These are phyloP conservation scores for Periparus ater DNA, from an alignment of 2,797 vertebrate genomes.

Conservation along the genomic window DNA sequence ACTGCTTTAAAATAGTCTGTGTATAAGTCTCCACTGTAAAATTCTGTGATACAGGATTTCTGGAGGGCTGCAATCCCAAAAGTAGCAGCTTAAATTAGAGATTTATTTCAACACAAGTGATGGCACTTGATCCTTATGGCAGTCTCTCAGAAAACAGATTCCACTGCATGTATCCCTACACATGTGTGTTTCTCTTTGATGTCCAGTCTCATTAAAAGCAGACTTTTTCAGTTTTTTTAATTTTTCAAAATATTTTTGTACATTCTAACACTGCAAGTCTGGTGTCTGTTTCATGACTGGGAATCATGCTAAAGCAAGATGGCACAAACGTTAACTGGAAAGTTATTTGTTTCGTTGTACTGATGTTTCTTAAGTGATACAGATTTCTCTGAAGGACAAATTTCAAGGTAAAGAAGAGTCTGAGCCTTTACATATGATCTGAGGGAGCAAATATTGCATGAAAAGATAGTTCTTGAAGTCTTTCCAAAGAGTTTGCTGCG, in stretches of 20 bases:
- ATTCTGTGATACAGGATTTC: not conserved
- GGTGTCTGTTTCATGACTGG: not conserved
- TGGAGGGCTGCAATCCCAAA: not conserved
- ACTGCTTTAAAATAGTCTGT: not conserved
- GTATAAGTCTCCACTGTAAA: not conserved
- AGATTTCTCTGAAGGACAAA: not conserved
- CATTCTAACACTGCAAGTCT: not conserved
- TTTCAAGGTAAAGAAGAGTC: not conserved
- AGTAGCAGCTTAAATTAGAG: not conserved
- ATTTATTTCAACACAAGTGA: not conserved
- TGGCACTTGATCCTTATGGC: not conserved
- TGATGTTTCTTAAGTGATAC: not conserved
- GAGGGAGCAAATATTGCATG: not conserved
- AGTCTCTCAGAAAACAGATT: not conserved
- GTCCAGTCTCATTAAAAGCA: not conserved
- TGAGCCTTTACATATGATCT: not conserved
- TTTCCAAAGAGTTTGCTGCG: not conserved
- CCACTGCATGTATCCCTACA: fast-evolving
- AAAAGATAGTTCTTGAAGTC: not conserved
- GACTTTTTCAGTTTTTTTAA: not conserved
- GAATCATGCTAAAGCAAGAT: not conserved
- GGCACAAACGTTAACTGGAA: not conserved
- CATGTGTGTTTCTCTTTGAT: not conserved
- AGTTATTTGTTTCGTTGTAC: not conserved
- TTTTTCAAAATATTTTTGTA: not conserved